phyloP scores from a whole-genome alignment of 2,797 vertebrate genomes.

The Agapornis canus region DNA sequence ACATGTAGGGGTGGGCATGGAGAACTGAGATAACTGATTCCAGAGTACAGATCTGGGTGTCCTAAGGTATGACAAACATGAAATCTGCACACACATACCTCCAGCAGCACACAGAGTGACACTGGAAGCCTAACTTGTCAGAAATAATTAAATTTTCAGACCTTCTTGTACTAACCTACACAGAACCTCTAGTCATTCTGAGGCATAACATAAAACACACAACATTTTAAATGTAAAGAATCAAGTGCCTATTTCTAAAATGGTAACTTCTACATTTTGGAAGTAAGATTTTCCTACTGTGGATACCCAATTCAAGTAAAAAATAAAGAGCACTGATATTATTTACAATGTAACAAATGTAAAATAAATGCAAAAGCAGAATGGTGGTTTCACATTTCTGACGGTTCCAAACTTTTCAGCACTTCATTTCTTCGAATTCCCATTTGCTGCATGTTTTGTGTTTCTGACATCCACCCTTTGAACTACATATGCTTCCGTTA shows the following conservation, averaged over 20 bases:
- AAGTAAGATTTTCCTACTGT: neutral
- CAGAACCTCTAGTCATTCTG: neutral
- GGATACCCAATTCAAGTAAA: neutral
- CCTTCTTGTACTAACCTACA: neutral
- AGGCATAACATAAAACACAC: neutral
- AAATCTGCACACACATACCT: neutral
- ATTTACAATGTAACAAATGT: neutral
- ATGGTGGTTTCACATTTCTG: neutral
- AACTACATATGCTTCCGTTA: neutral
- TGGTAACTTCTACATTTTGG: neutral
- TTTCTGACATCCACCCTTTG: neutral
- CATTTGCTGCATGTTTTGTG: neutral
- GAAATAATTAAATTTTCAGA: neutral
- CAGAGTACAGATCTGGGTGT: neutral
- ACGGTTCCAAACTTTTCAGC: neutral
- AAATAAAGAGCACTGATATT: neutral
- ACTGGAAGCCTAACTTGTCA: neutral
- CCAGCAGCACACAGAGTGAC: neutral
- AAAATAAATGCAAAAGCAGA: neutral
- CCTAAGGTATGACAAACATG: neutral
- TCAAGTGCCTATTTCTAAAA: neutral
- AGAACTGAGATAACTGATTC: neutral
- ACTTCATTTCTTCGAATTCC: neutral
- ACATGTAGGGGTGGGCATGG: fast-evolving
- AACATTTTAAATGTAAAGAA: neutral